Evolutionary conservation across 2,888 invertebrate species (phyloP), one percentile per base, ranked within the genome.

Genomic region (Harpagoxenus sublaevis): DNA sequence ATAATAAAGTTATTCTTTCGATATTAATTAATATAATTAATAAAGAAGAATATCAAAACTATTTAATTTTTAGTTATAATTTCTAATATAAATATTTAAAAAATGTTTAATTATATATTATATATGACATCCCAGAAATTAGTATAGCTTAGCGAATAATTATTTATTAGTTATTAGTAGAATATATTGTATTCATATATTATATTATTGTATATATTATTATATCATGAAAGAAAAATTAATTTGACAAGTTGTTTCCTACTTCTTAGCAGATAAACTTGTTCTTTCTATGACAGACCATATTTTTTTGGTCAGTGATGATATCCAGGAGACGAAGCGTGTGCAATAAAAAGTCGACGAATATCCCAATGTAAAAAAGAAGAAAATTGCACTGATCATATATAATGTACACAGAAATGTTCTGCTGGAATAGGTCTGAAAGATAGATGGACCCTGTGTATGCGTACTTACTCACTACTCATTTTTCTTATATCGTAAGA

Each of bases 401-500:
- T n/a, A 71, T 70, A 70, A 79, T 71, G 60, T 60, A 71, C 23
- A 71, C 9, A 60, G n/a, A 66, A 70, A 48, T 39, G 12, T 78
- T 55, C 31, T 39, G 3, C 15, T 45, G 23, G 35, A 79, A 4
- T 71, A 71, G 48, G 12, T 79, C 1, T 71, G 48, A 79, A 79
- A 79, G 71, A 71, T 71, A 79, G 71, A 79, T 79, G 71, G 12
- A 71, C 1, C 23, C 8, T 28, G 18, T 79, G 55, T 53, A 66
- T 23, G 45, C 35, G n/a, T 23, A 70, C 57, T 70, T 60, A 57
- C 35, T 3, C 35, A 35, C 28, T 71, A 60, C 35, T 79, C 31
- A 71, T 79, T 79, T 79, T 79, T 79, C 79, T 79, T 71, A 79
- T 39, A 60, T 12, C 23, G 15, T 60, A 79, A 70, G 45, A 10